Evolutionary conservation across 2,888 invertebrate genomes (phyloP), one percentile per base, ranked within the genome.

Genomic region (Melipona beecheii): DNA sequence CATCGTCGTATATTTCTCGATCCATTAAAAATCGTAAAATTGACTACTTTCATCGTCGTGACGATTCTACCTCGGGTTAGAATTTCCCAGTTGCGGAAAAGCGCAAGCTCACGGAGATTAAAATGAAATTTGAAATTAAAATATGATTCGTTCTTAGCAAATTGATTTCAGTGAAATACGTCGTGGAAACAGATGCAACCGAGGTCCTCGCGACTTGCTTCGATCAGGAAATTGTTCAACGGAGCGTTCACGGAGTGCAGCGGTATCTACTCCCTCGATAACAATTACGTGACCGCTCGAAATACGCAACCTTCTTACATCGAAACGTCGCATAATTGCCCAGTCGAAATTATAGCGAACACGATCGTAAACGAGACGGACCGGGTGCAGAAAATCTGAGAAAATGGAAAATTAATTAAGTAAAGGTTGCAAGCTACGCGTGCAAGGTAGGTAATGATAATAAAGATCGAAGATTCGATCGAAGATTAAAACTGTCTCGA

Each of bases 201-300:
- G 27, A 27, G 27, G 1, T 27, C 27, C 2, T 9, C n/a, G 21
- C 31, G 31, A 50, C 17, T 50, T 9, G 4, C 17, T 2, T 19
- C 31, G 17, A 31, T 56, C 64, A 54, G 52, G 71, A 58, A 81
- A 71, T 52, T 71, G 66, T 52, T 66, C 60, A 43, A 43, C 43
- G 43, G 66, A 76, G 13, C 50, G 15, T 68, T 62, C 68, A n/a
- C n/a, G n/a, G 5, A 24, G 73, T 50, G 15, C 5, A 17, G 15
- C 11, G 1, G 11, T 43, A 43, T 36, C 43, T 1, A 81, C 71
- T 74, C 27, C 1, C 27, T 27, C 71, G 31, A 73, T 75, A 43
- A 83, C 78, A 83, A 86, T 87, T 84, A 86, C 80, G 82, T 78
- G 81, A 72, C 81, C 65, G 24, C 69, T 77, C 36, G 80, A 89